Base-by-base conservation (phyloP, 2,888 invertebrate genomes). In the Pristionchus arcanus region DNA sequence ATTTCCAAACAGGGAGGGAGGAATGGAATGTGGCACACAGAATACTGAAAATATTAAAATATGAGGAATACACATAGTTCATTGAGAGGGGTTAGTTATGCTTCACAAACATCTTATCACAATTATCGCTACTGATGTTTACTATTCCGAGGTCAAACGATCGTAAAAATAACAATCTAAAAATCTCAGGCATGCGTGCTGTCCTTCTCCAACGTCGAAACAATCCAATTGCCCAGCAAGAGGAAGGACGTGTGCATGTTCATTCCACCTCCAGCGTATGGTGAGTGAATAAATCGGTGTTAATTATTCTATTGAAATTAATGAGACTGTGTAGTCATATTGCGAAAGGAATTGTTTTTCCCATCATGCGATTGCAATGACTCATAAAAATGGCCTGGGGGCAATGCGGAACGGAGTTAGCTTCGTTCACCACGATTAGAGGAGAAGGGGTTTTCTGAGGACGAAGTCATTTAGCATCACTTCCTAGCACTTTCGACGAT, bases 251-350 rank as follows among this genome's bases (percentile, higher is more conserved):
- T 91, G 9, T 91, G 91, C 89, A 90, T 84, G 66, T 92, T 91
- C 86, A 87, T 89, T 53, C 91, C 91, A 28, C 90, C 90, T 2
- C 90, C 85, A 19, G 89, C 85, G 25, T 91, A 91, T 74, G 90
- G 91, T 91, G 88, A 86, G 74, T 55, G 42, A 49, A 49, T 9
- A 3, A 9, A 49, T 7, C 13, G 42, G 42, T n/a, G n/a, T n/a
- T n/a, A n/a, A n/a, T n/a, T n/a, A n/a, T n/a, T n/a, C n/a, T n/a
- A n/a, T n/a, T n/a, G n/a, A n/a, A n/a, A n/a, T n/a, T n/a, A n/a
- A n/a, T n/a, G n/a, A n/a, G n/a, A n/a, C n/a, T n/a, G n/a, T n/a
- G n/a, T n/a, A 49, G 42, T 49, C 0, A 9, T 49, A 49, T 49
- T 49, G 11, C 11, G 42, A 49, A 49, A 1, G 3, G 42, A 13